Conservation (phyloP, 92 coral and sea anemone genomes). For the Porites rus region DNA sequence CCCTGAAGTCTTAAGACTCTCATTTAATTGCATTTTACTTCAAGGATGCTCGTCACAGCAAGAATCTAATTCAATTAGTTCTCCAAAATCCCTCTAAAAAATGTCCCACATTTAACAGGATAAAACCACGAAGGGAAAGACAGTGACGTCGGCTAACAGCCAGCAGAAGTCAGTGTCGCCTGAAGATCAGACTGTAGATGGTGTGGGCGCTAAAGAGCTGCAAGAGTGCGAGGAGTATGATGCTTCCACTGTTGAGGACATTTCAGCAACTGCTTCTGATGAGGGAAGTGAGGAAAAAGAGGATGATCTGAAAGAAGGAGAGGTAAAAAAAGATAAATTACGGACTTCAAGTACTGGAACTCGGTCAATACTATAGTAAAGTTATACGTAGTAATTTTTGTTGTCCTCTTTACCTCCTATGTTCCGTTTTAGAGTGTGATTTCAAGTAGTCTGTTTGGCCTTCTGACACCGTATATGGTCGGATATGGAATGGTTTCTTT, state of each 20-base stretch:
- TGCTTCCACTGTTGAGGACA: not conserved
- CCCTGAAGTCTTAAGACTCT: too few species aligned
- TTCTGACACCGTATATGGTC: too few species aligned
- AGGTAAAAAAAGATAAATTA: constrained; percentile 1
- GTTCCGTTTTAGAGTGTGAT: too few species aligned
- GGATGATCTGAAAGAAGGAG: constrained; percentile 23
- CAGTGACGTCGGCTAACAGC: not conserved
- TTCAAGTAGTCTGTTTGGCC: too few species aligned
- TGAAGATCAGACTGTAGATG: constrained; percentile 9
- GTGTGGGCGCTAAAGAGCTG: constrained; percentile 4
- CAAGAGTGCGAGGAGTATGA: constrained; percentile 30
- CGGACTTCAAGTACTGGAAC: too few species aligned
- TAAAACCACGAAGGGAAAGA: constrained; percentile 21
- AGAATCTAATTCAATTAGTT: too few species aligned
- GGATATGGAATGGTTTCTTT: too few species aligned
- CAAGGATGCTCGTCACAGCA: too few species aligned
- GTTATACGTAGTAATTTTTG: too few species aligned
- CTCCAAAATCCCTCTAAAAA: not conserved
- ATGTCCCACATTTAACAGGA: not conserved
- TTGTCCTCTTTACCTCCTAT: too few species aligned
- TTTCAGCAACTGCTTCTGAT: constrained; percentile 13
- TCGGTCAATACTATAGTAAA: too few species aligned
- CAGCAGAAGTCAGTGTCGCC: constrained; percentile 28
- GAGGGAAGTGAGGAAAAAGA: constrained; percentile 36
- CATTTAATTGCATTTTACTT: not conserved